Evolutionary conservation across 1,140 invertebrate genomes (phyloP), one percentile per base, ranked within the genome.

Genomic region (Acromyrmex charruanus): DNA sequence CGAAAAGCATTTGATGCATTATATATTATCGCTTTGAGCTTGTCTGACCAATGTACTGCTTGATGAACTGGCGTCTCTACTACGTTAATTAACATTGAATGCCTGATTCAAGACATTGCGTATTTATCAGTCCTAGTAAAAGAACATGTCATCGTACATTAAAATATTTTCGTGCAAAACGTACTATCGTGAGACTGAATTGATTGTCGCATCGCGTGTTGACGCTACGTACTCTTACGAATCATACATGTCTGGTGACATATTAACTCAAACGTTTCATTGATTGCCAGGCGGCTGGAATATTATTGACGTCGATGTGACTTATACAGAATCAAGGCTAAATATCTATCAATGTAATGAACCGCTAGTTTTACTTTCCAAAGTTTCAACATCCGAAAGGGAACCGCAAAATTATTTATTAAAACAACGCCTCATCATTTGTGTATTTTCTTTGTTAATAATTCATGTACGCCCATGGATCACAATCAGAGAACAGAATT

Each of bases 191-290:
- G 25, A 74, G 39, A 71, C 3, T 28, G 12, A 84, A 84, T 63
- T 25, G 69, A 84, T 84, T 31, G 53, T 75, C 55, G 14, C 55
- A 18, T 49, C 14, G 16, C 49, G 49, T 51, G 39, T 74, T 61
- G 25, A 55, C n/a, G n/a, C 21, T 18, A 31, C 14, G 9, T 44
- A 21, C 14, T 49, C 25, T 71, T 71, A 35, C 49, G 31, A 21
- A 21, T 14, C n/a, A 51, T 51, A n/a, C n/a, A 51, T 51, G 35
- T 72, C 39, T 21, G 66, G 69, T 28, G 80, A 74, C 55, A 59
- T 58, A 61, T 82, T 82, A 75, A 84, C 55, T 59, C 53, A 4
- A 72, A 61, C 53, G 35, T 84, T 49, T 82, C 55, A 84, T 84
- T 63, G 80, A 84, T 51, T 75, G 28, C 14, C 80, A 31, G 39